Conservation (phyloP, 2,888 invertebrate genomes). For the Caenorhabditis sp. region DNA sequence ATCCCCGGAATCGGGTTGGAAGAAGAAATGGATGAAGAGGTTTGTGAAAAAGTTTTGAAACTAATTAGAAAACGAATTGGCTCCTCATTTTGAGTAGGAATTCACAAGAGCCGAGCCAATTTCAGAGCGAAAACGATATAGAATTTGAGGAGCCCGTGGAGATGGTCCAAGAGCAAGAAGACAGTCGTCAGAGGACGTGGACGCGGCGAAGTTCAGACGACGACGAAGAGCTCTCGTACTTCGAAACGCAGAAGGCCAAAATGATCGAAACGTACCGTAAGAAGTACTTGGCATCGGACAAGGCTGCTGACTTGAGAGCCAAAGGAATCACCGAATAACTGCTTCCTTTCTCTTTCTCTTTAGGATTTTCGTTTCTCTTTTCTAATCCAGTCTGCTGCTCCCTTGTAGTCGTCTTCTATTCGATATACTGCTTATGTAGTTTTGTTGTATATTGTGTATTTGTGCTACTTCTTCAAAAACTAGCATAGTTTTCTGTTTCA, state of each 20-base stretch:
- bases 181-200: conserved; percentile 32
- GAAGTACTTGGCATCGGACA: conserved; percentile 59
- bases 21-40: conserved; percentile 46
- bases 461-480: neutral
- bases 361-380: conserved; percentile 4
- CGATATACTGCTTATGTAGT: no score
- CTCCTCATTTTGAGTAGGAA: no score
- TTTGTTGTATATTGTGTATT: conserved; percentile 41
- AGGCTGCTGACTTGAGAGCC: conserved; percentile 58
- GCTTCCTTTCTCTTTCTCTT: neutral
- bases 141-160: conserved; percentile 43
- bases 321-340: conserved; percentile 53
- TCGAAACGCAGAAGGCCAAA: conserved; percentile 47
- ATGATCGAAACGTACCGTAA: conserved; percentile 65
- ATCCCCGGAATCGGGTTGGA: conserved; percentile 22
- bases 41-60: no score
- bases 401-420: neutral
- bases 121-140: conserved; percentile 59
- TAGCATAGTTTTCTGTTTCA: neutral
- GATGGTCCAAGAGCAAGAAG: conserved; percentile 24
- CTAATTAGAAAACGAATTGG: neutral
- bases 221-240: conserved; percentile 46
- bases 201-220: conserved; percentile 28
- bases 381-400: neutral
- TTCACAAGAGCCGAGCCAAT: neutral